phyloP scores from a whole-genome alignment of 1,140 invertebrate genomes.

The Platyscapa corneri region DNA sequence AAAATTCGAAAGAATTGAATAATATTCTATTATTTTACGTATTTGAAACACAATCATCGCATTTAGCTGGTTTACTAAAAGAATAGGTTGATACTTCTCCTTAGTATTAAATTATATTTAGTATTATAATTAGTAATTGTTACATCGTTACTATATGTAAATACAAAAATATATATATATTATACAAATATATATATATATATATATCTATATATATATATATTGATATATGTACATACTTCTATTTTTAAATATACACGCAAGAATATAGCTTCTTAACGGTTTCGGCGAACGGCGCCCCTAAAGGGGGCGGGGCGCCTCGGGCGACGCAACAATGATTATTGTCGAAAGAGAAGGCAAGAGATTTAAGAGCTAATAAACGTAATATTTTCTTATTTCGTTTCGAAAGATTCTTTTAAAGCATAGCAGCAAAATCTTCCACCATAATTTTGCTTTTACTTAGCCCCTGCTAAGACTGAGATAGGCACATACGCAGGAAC shows the following conservation, averaged over 20 bases:
- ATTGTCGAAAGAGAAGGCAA: not conserved
- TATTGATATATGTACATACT: slow-evolving; percentile 39
- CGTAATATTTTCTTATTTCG: not conserved
- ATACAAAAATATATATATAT: slow-evolving; percentile 35
- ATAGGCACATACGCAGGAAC: slow-evolving; percentile 32
- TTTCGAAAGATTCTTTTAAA: not conserved
- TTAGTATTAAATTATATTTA: slow-evolving; percentile 36
- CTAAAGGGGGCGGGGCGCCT: slow-evolving; percentile 48
- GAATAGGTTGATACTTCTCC: not conserved
- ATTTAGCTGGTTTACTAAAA: not conserved
- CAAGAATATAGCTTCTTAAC: slow-evolving; percentile 7
- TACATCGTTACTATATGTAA: slow-evolving; percentile 39
- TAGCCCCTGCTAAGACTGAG: slow-evolving; percentile 54
- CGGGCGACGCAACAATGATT: not conserved
- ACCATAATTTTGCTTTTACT: slow-evolving; percentile 34
- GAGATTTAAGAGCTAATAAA: not conserved
- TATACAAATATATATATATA: slow-evolving; percentile 11
- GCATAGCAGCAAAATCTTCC: slow-evolving; percentile 32
- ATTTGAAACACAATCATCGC: not conserved
- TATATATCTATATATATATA: slow-evolving; percentile 35
- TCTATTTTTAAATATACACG: slow-evolving; percentile 50
- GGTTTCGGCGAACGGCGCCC: slow-evolving; percentile 30
- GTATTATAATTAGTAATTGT: slow-evolving; percentile 46
- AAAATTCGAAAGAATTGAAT: not conserved
- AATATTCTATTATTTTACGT: not conserved